phyloP scores from a whole-genome alignment of 2,888 invertebrate genomes.

The Asteroscopus sphinx region DNA sequence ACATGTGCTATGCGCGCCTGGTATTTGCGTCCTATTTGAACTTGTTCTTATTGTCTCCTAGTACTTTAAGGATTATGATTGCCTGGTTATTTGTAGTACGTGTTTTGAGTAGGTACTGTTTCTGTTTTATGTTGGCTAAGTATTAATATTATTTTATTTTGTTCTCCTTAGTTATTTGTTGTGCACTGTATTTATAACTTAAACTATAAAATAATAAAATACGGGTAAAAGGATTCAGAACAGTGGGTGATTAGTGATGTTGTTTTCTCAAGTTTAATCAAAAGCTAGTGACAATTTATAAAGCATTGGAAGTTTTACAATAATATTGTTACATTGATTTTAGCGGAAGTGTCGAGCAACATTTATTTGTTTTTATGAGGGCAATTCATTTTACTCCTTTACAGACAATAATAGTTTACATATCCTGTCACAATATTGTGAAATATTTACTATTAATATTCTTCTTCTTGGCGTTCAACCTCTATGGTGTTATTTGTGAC shows the following conservation, averaged over 20 bases:
- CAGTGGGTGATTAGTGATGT: conserved; percentile 3
- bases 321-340: conserved; percentile 1
- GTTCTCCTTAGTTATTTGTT: not conserved
- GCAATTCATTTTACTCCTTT: not conserved
- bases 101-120: not conserved
- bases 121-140: not conserved
- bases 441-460: too few species aligned
- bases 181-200: not conserved
- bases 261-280: conserved; percentile 17
- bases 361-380: conserved; percentile 16
- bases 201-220: conserved; percentile 38
- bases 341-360: conserved; percentile 12
- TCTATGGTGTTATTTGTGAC: too few species aligned
- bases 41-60: not conserved
- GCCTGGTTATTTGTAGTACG: too few species aligned
- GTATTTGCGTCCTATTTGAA: conserved; percentile 20
- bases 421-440: not conserved
- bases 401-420: not conserved
- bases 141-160: not conserved
- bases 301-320: not conserved
- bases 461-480: too few species aligned
- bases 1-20: conserved; percentile 13
- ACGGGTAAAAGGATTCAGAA: conserved; percentile 27
- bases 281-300: not conserved
- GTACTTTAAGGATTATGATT: too few species aligned